Base-by-base conservation (phyloP, 2,797 vertebrate genomes). In the Coranthus polyacanthus region DNA sequence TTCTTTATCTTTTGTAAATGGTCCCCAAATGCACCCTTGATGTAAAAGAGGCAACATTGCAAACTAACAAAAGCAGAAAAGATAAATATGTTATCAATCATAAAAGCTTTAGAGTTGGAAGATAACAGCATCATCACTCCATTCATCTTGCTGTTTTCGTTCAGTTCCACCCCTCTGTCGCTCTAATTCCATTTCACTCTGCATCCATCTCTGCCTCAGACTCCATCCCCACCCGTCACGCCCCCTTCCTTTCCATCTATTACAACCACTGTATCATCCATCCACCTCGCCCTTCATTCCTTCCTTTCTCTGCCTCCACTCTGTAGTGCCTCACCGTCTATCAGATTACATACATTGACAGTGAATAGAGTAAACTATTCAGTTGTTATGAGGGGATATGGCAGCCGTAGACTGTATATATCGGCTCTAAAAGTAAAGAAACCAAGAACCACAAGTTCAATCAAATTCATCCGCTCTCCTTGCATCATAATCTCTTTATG, bases 51-150 rank as follows among this genome's bases (percentile, higher is more conserved):
- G 12, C 6, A 4, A 38, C 13, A 3, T 26, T 20, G 9, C 17
- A 44, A 24, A 32, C 42, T 52, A 26, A 49, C 32, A 45, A 56
- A 45, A 45, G 22, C 18, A 32, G 16, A 56, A 3, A 34, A 66
- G 51, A 70, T 62, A 50, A 67, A 65, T 24, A 15, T 39, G 26
- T 81, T 67, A 66, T 73, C 43, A 62, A 29, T 79, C 47, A 61
- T 54, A 66, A 68, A 61, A 42, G 75, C 66, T 72, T 56, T 13
- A 43, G 32, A 21, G 17, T 24, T 38, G 44, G 18, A 57, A 63
- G 55, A 51, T 65, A 62, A 50, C 63, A 17, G 21, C 64, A 73
- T 81, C 38, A 83, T 82, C 60, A 39, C 37, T 62, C 26, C 24
- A 65, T 78, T 73, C 24, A 58, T 75, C 66, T 52, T 49, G 11